Conservation (phyloP, 2,113 vertebrate species). For the Alligator mississippiensis region DNA sequence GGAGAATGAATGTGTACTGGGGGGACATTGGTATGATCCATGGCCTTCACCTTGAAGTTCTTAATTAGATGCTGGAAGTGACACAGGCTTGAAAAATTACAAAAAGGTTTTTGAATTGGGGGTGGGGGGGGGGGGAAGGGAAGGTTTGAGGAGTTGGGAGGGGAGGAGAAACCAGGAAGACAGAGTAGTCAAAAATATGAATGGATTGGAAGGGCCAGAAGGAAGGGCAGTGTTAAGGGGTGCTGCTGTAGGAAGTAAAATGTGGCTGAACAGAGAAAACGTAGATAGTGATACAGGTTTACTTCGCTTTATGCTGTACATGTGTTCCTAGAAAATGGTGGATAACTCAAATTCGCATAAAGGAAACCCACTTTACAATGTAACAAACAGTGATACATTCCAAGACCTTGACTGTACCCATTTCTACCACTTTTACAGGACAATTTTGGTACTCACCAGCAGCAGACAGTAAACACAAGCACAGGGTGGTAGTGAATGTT, state of each 20-base stretch:
- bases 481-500: no score
- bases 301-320: no score
- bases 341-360: no score
- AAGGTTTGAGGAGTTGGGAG: accelerated
- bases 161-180: not conserved
- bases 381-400: no score
- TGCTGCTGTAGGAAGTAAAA: not conserved
- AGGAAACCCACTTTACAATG: no score
- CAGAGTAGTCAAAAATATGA: not conserved
- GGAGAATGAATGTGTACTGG: not conserved
- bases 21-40: not conserved
- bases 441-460: no score
- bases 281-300: no score
- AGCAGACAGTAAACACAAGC: no score
- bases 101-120: not conserved
- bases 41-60: not conserved
- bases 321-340: no score
- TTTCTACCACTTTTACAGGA: no score
- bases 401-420: no score
- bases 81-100: not conserved
- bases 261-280: not conserved
- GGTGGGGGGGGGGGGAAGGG: not conserved
- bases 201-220: not conserved
- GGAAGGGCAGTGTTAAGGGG: not conserved
- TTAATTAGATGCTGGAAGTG: not conserved